A percentile compares a stretch with the other conserved stretches of the same genome.
phyloP scores from a whole-genome alignment of 2,888 invertebrate genomes.

The Coleophora deauratella region DNA sequence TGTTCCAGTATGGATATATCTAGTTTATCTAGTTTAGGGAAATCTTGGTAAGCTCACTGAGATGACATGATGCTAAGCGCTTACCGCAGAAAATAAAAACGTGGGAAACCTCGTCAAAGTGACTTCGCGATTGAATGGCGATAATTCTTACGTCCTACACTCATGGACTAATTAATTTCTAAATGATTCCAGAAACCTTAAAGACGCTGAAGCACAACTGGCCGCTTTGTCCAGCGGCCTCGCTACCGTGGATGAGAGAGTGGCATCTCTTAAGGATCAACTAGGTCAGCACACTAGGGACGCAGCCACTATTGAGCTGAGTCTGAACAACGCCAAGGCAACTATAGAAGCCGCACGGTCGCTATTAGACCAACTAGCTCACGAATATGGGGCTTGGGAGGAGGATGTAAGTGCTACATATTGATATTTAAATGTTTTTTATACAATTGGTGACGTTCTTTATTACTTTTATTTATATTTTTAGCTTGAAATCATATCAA shows the following conservation, averaged over 20 bases:
- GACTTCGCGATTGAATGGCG: too few species aligned
- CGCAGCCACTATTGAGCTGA: constrained; percentile 93
- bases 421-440: too few species aligned
- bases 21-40: too few species aligned
- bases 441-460: too few species aligned
- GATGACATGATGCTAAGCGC: too few species aligned
- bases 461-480: constrained; percentile 16
- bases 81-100: too few species aligned
- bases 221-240: constrained; percentile 83
- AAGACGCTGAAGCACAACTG: constrained; percentile 88
- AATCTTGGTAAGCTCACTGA: too few species aligned
- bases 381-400: constrained; percentile 93
- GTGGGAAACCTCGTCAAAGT: too few species aligned
- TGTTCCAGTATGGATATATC: too few species aligned
- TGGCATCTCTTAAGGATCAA: constrained; percentile 83
- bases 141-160: too few species aligned
- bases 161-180: too few species aligned
- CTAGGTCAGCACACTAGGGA: constrained; percentile 92
- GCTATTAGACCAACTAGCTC: constrained; percentile 88
- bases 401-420: constrained; percentile 48
- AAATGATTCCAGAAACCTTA: constrained; percentile 80
- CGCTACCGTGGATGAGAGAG: constrained; percentile 86
- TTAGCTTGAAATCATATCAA: constrained; percentile 75
- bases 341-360: constrained; percentile 84
- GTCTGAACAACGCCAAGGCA: constrained; percentile 82